These are phyloP conservation scores for Epistrophe eligans DNA, from an alignment of 2,888 invertebrate species.

Conservation along the genomic window DNA sequence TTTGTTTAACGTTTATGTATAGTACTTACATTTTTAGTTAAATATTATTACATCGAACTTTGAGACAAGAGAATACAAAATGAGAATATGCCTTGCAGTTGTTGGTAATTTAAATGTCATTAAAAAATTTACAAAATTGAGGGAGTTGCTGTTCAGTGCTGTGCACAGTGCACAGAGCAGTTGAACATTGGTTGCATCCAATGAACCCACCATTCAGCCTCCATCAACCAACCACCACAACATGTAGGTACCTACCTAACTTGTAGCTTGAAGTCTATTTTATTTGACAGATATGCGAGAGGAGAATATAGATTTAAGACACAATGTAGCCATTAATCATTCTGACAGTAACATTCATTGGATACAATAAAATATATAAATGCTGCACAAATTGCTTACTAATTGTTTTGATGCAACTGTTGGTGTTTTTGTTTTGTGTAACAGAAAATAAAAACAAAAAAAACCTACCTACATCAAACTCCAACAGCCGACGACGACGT, in stretches of 20 bases:
- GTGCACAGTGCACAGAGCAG: not conserved
- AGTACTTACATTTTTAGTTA: constrained; percentile 37
- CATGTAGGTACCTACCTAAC: not conserved
- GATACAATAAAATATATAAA: constrained; percentile 24
- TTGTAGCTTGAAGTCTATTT: not conserved
- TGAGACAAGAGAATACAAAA: not conserved
- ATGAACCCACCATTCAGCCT: constrained; percentile 36
- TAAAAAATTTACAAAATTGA: constrained; percentile 12
- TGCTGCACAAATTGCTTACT: constrained; percentile 41
- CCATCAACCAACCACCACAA: too few species aligned
- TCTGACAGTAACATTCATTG: constrained; percentile 56
- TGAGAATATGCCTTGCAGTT: not conserved
- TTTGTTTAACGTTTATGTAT: constrained; percentile 15
- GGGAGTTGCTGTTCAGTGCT: constrained; percentile 37
- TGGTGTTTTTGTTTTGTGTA: not conserved
- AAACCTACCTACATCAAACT: constrained; percentile 10
- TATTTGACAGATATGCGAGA: constrained; percentile 46
- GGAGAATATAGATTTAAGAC: constrained; percentile 38
- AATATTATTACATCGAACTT: constrained; percentile 27
- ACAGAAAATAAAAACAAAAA: not conserved
- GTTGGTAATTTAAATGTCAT: constrained; percentile 44
- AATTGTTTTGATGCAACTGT: constrained; percentile 42
- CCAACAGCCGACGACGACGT: not conserved
- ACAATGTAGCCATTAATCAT: constrained; percentile 57
- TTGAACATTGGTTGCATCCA: constrained; percentile 22